A percentile compares a stretch with the other conserved stretches of the same genome.
These are phyloP conservation scores for Loripinus fragilis DNA, from an alignment of 2,888 invertebrate species.

Conservation along the genomic window DNA sequence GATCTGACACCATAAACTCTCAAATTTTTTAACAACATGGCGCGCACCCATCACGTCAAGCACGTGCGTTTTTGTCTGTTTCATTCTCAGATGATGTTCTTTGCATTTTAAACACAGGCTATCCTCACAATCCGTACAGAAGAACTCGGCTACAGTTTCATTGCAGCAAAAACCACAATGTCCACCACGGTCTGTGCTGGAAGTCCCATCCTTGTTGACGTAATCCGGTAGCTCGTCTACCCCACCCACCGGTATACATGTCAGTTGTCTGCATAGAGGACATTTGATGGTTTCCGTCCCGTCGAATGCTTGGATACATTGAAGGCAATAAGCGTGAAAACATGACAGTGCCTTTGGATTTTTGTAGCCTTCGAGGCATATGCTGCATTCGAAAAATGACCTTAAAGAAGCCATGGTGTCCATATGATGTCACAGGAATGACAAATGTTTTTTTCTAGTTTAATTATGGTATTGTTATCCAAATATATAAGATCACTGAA, in stretches of 20 bases:
- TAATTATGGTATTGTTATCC: no score
- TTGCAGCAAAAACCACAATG: neutral
- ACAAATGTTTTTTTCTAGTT: no score
- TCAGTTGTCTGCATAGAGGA: neutral
- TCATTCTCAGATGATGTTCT: conserved; percentile 4
- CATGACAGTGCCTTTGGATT: neutral
- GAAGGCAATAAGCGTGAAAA: neutral
- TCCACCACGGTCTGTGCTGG: neutral
- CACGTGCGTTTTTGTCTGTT: neutral
- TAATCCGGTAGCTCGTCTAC: neutral
- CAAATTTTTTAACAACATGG: neutral
- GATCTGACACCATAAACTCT: neutral
- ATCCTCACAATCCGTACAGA: neutral
- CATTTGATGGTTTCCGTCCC: neutral
- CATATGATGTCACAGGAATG: no score
- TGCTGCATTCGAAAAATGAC: neutral
- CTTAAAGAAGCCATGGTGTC: neutral
- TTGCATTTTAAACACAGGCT: conserved; percentile 1
- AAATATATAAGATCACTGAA: no score
- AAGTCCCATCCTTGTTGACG: neutral
- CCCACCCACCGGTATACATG: neutral
- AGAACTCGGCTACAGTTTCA: neutral
- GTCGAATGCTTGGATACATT: neutral
- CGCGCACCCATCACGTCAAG: neutral
- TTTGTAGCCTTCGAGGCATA: neutral